Percentiles rank a stretch among this genome's conserved stretches.
Evolutionary conservation across 2,888 invertebrate genomes (phyloP).

Genomic region (Chrysina gloriosa): DNA sequence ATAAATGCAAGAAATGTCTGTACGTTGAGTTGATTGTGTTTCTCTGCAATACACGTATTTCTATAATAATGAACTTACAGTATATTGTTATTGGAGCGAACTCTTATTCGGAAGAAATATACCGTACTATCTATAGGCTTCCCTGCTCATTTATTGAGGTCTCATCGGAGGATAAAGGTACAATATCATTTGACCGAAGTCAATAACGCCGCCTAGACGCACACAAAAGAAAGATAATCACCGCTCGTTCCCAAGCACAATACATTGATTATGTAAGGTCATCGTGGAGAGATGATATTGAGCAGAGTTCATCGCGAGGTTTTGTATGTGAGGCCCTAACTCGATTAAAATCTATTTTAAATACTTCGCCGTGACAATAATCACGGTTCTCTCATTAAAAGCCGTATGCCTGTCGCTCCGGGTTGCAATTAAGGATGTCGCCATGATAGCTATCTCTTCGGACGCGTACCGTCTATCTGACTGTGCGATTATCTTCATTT

Average conservation of each 20-base stretch:
- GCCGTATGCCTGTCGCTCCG: conserved; percentile 32
- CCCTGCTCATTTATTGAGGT: conserved; percentile 26
- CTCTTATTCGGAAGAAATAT: background rate
- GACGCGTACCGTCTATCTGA: conserved; percentile 8
- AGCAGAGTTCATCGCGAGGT: conserved; percentile 33
- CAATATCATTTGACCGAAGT: conserved; percentile 37
- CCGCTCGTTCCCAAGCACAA: conserved; percentile 51
- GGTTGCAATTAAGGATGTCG: conserved; percentile 36
- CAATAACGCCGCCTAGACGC: conserved; percentile 33
- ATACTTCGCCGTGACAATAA: conserved; percentile 35
- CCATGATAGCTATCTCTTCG: conserved; percentile 27
- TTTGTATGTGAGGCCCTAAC: conserved; percentile 26
- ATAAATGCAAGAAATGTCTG: too few relatives aligned
- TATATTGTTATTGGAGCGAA: background rate
- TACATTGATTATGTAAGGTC: conserved; percentile 51
- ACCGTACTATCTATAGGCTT: conserved; percentile 5
- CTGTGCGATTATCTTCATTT: conserved; percentile 35
- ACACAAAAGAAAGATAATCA: conserved; percentile 50
- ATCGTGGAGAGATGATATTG: conserved; percentile 38
- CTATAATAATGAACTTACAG: too few relatives aligned
- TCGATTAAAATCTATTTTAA: conserved; percentile 39
- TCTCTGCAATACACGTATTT: too few relatives aligned
- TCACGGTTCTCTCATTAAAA: conserved; percentile 38
- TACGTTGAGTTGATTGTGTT: too few relatives aligned
- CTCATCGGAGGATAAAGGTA: conserved; percentile 24